phyloP scores from a whole-genome alignment of 1,140 invertebrate genomes.

The Sinella curviseta region DNA sequence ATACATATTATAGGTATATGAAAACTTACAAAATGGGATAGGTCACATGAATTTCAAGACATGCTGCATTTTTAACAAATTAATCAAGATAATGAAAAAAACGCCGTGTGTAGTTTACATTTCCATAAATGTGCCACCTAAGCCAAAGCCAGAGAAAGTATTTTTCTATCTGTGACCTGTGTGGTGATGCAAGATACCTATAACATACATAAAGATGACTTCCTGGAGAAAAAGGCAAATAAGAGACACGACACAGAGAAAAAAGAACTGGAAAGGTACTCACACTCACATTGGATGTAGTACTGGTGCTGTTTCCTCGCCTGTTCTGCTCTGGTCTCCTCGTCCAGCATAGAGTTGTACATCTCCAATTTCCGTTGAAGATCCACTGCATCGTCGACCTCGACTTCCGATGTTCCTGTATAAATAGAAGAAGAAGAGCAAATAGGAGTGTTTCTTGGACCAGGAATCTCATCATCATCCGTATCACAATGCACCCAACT shows the following conservation, averaged over 20 bases:
- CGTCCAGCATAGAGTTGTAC: slow-evolving; percentile 85
- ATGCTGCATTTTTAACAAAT: too few relatives aligned
- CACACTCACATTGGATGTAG: slow-evolving; percentile 68
- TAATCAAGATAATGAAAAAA: too few relatives aligned
- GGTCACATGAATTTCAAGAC: too few relatives aligned
- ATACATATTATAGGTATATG: too few relatives aligned
- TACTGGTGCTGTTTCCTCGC: slow-evolving; percentile 66
- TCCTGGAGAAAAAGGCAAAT: not conserved
- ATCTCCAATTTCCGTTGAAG: slow-evolving; percentile 87
- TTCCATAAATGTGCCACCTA: too few relatives aligned
- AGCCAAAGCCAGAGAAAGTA: too few relatives aligned
- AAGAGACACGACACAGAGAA: slow-evolving; percentile 8
- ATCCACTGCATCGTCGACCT: slow-evolving; percentile 84
- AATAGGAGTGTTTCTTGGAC: slow-evolving; percentile 8
- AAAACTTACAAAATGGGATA: too few relatives aligned
- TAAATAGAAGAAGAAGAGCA: slow-evolving; percentile 19
- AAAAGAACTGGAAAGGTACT: slow-evolving; percentile 33
- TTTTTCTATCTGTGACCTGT: too few relatives aligned
- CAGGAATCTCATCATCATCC: slow-evolving; percentile 20
- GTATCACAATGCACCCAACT: slow-evolving; percentile 25
- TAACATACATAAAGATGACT: too few relatives aligned
- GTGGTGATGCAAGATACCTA: too few relatives aligned
- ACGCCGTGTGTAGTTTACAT: too few relatives aligned
- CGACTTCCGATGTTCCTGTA: slow-evolving; percentile 67
- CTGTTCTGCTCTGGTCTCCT: slow-evolving; percentile 69